These are phyloP conservation scores for Sus cebifrons DNA, from an alignment of 2,797 vertebrate genomes.

Conservation along the genomic window DNA sequence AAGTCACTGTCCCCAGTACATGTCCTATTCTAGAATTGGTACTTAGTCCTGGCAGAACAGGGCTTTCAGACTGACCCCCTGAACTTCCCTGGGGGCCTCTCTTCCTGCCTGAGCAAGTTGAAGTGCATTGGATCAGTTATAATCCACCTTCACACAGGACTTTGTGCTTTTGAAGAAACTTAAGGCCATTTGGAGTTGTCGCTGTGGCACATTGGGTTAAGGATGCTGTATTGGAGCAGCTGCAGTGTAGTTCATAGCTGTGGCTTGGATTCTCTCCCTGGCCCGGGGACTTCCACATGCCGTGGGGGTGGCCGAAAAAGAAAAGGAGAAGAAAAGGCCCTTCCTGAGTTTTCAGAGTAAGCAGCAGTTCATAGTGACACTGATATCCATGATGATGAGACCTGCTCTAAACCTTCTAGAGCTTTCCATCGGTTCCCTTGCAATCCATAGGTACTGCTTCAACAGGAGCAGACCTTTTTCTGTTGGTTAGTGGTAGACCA, in stretches of 20 bases:
- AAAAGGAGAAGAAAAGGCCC: background rate
- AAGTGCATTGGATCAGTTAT: background rate
- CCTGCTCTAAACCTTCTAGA: background rate
- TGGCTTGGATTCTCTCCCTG: no score
- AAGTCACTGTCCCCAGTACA: background rate
- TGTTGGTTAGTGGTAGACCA: background rate
- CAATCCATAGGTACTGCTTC: background rate
- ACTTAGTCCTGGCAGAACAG: background rate
- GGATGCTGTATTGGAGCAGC: no score
- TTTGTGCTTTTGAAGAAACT: slow-evolving; percentile 60
- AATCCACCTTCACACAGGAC: background rate
- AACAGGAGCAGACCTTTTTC: background rate
- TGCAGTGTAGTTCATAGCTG: no score
- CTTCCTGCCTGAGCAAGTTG: background rate
- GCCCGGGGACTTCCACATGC: no score
- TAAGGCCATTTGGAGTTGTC: background rate
- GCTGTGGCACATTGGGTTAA: no score
- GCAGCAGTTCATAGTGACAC: background rate
- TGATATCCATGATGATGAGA: background rate
- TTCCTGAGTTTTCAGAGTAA: background rate
- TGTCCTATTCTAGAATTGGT: background rate
- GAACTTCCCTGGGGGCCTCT: background rate
- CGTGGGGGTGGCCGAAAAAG: no score
- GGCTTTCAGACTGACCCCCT: background rate
- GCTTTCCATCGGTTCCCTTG: background rate